A percentile compares a stretch with the other conserved stretches of the same genome.
These are phyloP conservation scores for Allolobophora icterica DNA, from an alignment of 2,888 invertebrate species.

Conservation along the genomic window DNA sequence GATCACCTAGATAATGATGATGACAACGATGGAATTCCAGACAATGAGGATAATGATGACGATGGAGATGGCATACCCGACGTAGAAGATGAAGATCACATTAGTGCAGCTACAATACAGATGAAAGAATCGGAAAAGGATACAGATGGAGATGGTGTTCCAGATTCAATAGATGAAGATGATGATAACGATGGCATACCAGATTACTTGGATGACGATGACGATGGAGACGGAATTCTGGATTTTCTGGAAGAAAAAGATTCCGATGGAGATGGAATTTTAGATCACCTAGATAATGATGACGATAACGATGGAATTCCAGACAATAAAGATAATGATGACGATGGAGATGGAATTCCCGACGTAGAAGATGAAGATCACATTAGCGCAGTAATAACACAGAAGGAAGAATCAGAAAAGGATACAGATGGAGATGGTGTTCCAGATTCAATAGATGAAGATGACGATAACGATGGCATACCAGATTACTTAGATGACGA, in stretches of 20 bases:
- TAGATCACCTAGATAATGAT: neutral
- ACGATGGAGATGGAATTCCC: conserved; percentile 43
- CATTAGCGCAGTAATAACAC: conserved; percentile 38
- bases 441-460: conserved; percentile 44
- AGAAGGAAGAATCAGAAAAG: conserved; percentile 46
- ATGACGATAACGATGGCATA: conserved; percentile 47
- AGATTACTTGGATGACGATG: conserved; percentile 39
- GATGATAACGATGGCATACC: conserved; percentile 34
- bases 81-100: neutral
- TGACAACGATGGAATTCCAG: conserved; percentile 47
- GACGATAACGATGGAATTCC: conserved; percentile 41
- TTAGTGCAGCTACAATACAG: conserved; percentile 44
- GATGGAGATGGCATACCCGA: conserved; percentile 38
- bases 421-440: conserved; percentile 43
- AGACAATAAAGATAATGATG: conserved; percentile 45
- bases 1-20: conserved; percentile 39
- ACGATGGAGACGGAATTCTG: conserved; percentile 48
- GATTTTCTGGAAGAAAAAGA: conserved; percentile 35
- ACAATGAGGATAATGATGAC: conserved; percentile 48
- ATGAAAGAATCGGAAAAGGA: conserved; percentile 30
- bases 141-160: conserved; percentile 45
- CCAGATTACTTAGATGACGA: conserved; percentile 48
- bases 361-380: conserved; percentile 44
- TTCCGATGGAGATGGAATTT: conserved; percentile 46
- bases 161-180: conserved; percentile 46